Percentiles rank a stretch among this genome's conserved stretches.
phyloP scores from a whole-genome alignment of 2,113 vertebrate species.

The Saiga tatarica region DNA sequence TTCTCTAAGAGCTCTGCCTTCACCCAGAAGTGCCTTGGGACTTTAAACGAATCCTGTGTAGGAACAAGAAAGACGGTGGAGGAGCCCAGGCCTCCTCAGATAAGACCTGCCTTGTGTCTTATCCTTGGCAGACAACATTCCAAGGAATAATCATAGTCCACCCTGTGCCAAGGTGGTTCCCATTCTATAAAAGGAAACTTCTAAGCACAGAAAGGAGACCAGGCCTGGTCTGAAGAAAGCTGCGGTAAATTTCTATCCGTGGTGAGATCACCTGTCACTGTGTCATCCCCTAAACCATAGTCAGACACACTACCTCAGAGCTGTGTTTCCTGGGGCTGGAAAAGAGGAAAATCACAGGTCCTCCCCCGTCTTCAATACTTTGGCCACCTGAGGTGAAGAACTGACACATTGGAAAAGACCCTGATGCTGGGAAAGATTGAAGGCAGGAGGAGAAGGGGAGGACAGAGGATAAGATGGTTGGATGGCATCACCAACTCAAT shows the following conservation, averaged over 20 bases:
- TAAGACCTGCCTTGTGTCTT: background rate
- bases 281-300: background rate
- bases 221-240: background rate
- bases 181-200: background rate
- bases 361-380: rapidly evolving
- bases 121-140: background rate
- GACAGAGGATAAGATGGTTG: background rate
- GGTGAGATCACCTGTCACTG: background rate
- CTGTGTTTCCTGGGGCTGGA: background rate
- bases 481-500: background rate
- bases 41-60: background rate
- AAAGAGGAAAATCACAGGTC: background rate
- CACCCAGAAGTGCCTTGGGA: background rate
- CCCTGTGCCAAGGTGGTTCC: background rate
- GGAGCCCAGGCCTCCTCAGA: background rate
- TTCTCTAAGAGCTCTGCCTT: background rate
- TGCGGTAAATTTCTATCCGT: background rate
- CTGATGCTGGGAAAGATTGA: background rate
- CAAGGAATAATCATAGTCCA: rapidly evolving
- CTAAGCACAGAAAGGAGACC: background rate
- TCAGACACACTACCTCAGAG: background rate
- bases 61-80: background rate
- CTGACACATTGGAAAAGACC: background rate
- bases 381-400: background rate
- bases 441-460: background rate